Evolutionary conservation across 2,797 vertebrate species (phyloP).

Genomic region (Loris lydekkerianus): DNA sequence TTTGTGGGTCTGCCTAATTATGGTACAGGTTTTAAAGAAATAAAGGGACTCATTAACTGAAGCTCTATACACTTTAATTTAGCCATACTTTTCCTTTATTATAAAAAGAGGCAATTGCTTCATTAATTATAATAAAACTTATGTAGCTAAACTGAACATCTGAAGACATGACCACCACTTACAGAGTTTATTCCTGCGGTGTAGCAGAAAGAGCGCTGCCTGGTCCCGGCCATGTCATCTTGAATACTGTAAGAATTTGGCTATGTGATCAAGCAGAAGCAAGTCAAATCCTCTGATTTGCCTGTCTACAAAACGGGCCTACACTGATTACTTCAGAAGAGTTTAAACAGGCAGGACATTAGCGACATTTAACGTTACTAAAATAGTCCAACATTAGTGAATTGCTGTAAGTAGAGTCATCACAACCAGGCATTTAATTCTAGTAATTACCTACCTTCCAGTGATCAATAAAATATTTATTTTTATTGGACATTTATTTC

Average conservation of each 20-base stretch:
- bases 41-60: not conserved
- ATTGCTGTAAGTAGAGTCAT: not conserved
- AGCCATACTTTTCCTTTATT: not conserved
- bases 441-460: not conserved
- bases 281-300: not conserved
- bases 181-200: not conserved
- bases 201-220: not conserved
- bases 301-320: not conserved
- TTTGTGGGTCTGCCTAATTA: not conserved
- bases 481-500: not conserved
- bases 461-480: no score
- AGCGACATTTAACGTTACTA: not conserved
- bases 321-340: not conserved
- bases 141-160: no score
- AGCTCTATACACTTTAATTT: not conserved
- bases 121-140: not conserved
- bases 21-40: not conserved
- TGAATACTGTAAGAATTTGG: not conserved
- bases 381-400: not conserved
- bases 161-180: not conserved
- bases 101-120: not conserved
- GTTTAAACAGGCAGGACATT: not conserved
- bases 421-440: not conserved
- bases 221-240: not conserved
- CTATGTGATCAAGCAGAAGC: fast-evolving